Base-by-base conservation (phyloP, 2,113 vertebrate genomes). In the Pongo pygmaeus region DNA sequence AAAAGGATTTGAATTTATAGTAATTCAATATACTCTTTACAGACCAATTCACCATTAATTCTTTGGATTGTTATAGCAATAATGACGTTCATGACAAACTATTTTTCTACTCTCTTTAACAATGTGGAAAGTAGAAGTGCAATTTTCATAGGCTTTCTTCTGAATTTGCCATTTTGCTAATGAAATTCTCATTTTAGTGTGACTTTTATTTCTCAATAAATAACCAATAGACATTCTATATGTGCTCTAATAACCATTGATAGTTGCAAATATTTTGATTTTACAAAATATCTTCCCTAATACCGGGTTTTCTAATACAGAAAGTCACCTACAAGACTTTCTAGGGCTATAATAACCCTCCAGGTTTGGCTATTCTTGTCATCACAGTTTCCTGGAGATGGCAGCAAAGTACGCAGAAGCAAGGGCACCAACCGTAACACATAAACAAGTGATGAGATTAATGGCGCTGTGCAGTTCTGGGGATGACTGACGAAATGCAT, bases 371-470 rank as follows among this genome's bases (percentile, higher is more conserved):
- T 90, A 38, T 70, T 90, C 17, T 96, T 67, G 46, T 43, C 94
- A 57, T 22, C 59, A 20, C 84, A 64, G 59, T 59, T 35, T 97
- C 99, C 98, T 99, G 98, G 96, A 98, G 99, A 74, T 99, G 99
- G 99, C 99, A 99, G 98, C 98, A 99, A 97, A 99, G 98, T 96
- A 98, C 98, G 48, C 0, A 17, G 40, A 93, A 98, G 97, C 72
- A 78, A 96, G 91, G 9, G 25, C 27, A 89, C 22, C 59, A 11
- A 35, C 40, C 3, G 6, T 6, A 84, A 35, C 0, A 23, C 43
- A 81, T 81, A 95, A 98, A 95, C 90, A 96, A 98, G 94, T 1
- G 72, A 92, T 4, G 86, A 98, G 97, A 98, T 98, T 84, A 97
- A 98, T 96, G 97, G 74, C 48, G 27, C 91, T 95, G 14, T 89